A percentile compares a stretch with the other conserved stretches of the same genome.
Evolutionary conservation across 1,140 invertebrate genomes (phyloP).

Genomic region (Micrasema longulum): DNA sequence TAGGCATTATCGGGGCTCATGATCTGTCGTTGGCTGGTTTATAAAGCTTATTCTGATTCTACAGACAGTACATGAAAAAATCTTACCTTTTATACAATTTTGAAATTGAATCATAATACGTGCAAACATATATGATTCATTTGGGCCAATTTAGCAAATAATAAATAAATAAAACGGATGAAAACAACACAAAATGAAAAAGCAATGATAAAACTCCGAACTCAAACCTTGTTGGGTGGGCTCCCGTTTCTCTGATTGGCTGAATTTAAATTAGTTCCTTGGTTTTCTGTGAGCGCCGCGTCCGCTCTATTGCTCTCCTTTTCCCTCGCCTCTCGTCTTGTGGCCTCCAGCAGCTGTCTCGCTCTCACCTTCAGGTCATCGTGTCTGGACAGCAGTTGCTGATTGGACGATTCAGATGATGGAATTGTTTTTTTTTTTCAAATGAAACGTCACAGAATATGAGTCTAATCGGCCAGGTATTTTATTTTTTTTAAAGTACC

Average conservation of each 20-base stretch:
- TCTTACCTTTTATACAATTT: not conserved
- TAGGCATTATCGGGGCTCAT: too few relatives aligned
- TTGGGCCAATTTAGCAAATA: not conserved
- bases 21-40: too few relatives aligned
- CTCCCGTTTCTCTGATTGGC: conserved; percentile 43
- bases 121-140: not conserved
- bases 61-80: too few relatives aligned
- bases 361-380: conserved; percentile 91
- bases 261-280: conserved; percentile 34
- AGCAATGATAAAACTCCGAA: conserved; percentile 21
- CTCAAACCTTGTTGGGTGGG: conserved; percentile 51
- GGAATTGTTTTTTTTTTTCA: conserved; percentile 25
- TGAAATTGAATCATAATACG: too few relatives aligned
- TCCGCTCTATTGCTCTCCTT: conserved; percentile 65
- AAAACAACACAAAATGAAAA: conserved; percentile 12
- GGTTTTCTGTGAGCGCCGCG: not conserved
- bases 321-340: conserved; percentile 78
- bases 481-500: not conserved
- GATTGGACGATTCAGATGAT: conserved; percentile 53
- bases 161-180: not conserved
- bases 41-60: too few relatives aligned
- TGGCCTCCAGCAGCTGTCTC: conserved; percentile 88
- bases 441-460: not conserved
- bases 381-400: conserved; percentile 82
- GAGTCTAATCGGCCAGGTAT: not conserved